phyloP scores from a whole-genome alignment of 2,797 vertebrate genomes.

The Phataginus tetradactyla region DNA sequence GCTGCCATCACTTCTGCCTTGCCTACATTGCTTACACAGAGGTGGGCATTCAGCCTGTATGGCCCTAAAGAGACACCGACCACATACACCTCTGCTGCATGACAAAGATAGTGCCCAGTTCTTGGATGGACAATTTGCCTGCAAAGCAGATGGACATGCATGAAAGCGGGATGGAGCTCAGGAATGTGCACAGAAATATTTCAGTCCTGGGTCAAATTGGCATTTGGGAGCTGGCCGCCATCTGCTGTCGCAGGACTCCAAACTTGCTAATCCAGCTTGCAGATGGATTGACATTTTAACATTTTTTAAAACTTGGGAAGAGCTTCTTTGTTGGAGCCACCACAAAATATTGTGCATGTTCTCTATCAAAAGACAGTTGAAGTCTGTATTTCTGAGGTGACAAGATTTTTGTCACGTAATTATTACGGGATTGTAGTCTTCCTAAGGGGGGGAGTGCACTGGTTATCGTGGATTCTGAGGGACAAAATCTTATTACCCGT shows the following conservation, averaged over 20 bases:
- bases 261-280: not conserved
- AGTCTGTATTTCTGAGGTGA: accelerated
- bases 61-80: not conserved
- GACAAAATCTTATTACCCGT: not conserved
- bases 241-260: not conserved
- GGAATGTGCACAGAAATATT: not conserved
- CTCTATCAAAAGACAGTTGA: not conserved
- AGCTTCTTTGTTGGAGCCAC: not conserved
- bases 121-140: not conserved
- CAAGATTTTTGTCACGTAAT: not conserved
- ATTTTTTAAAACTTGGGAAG: not conserved
- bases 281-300: constrained; percentile 42
- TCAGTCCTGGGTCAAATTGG: not conserved
- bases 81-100: not conserved
- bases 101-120: not conserved
- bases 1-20: not conserved
- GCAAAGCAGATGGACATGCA: constrained; percentile 8
- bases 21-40: not conserved
- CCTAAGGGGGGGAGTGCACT: not conserved
- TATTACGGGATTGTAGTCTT: not conserved
- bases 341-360: not conserved
- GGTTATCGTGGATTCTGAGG: not conserved
- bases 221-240: constrained; percentile 18
- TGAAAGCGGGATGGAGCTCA: not conserved
- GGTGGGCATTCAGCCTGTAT: not conserved